Evolutionary conservation across 92 coral and sea anemone species (phyloP), one percentile per base, ranked within the genome.

Genomic region (Nematostella vectensis): DNA sequence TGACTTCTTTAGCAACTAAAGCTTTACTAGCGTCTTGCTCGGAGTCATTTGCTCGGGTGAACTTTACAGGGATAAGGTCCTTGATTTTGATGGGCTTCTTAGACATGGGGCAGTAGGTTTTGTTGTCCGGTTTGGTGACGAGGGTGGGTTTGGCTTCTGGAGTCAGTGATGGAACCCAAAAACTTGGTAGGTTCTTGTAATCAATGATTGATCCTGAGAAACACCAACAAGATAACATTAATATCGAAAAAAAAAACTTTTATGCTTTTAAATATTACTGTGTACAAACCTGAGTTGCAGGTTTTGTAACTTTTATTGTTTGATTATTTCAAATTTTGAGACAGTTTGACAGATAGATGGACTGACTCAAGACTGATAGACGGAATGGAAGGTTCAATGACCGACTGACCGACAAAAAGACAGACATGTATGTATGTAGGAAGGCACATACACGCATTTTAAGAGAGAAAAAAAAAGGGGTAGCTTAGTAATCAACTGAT

Each of bases 71-170:
- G 24, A 86, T 75, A 39, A 89, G 79, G 66, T 89, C 97, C 52
- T 89, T 89, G 77, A 89, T 85, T 70, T 59, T 70, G 1, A 89
- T 66, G 0, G 82, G 71, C 29, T 85, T 86, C 2, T 81, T 69
- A 28, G 91, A 72, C 97, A 89, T 86, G n/a, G 97, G 97, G 50
- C 97, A 89, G 53, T 80, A 72, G 2, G 97, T 85, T 63, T 89
- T 89, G 48, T 81, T 66, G 69, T 85, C 97, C 27, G 97, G 97
- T 54, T 86, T 82, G 65, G 85, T 85, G 33, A 83, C 60, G 19
- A 64, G 84, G 2, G 88, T 83, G 4, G 95, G 95, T 44, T 76
- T 72, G 21, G 97, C 97, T 52, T 86, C 76, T 22, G 97, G 97
- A 27, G 97, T 89, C 3, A 89, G 76, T 0, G 97, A 89, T 27